Base-by-base conservation (phyloP, 1,140 invertebrate species). In the Drosophila triauraria region DNA sequence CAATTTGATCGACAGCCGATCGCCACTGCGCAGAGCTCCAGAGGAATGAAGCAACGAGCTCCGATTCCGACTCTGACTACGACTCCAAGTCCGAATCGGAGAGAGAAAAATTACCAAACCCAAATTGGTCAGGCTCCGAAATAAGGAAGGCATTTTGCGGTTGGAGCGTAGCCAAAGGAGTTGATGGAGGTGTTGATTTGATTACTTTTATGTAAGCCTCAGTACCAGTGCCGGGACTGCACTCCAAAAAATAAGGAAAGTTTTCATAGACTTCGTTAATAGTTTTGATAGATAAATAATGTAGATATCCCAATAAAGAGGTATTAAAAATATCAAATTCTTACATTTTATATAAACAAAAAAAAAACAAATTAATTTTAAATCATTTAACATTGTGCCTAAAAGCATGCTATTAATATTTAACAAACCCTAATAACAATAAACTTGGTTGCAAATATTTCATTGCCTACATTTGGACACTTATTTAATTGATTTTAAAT, bases 141-240 rank as follows among this genome's bases (percentile, higher is more conserved):
- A 88, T 90, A 88, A 88, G 84, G 81, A 88, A 88, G 81, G 84
- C 78, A 84, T 84, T 84, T 88, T 84, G 85, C 70, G 85, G 80
- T 87, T 82, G 51, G 51, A 64, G 70, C 59, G 61, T 65, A 64
- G 53, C 72, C 60, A 84, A 84, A 87, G 84, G 84, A 87, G 84
- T 87, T 87, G 84, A 87, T 91, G 91, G 77, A 92, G 91, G 91
- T 92, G 91, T 92, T 92, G 91, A 92, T 92, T 92, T 92, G 91
- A 92, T 92, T 92, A 92, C 87, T 92, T 88, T 86, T 92, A 88
- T 88, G 81, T 90, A 88, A 88, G 85, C 81, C 85, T 9, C 63
- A 54, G 32, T 6, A 13, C 25, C 65, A 54, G 58, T 35, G 10
- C 32, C 32, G 8, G 32, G 2, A 10, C 3, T 35, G 2, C 32